phyloP scores from a whole-genome alignment of 2,888 invertebrate genomes.

The Hydraecia micacea region DNA sequence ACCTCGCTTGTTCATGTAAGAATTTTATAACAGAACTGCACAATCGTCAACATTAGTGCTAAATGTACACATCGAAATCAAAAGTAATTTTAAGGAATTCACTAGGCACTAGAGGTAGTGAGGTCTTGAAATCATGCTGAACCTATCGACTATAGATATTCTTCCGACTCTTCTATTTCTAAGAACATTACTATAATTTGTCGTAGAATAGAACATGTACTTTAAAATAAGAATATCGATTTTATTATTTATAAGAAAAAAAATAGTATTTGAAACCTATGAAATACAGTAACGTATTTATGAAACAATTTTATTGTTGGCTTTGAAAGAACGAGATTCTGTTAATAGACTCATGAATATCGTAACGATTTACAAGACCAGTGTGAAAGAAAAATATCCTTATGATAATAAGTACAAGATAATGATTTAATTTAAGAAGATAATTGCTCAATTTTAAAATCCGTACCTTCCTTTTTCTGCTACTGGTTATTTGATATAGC shows the following conservation, averaged over 20 bases:
- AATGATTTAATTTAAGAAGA: slow-evolving; percentile 84
- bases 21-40: slow-evolving; percentile 63
- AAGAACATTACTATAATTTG: slow-evolving; percentile 75
- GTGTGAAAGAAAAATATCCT: slow-evolving; percentile 75
- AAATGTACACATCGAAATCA: slow-evolving; percentile 78
- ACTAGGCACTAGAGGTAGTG: slow-evolving; percentile 65
- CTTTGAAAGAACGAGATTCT: slow-evolving; percentile 63
- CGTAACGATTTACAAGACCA: slow-evolving; percentile 66
- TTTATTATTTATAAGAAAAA: slow-evolving; percentile 86
- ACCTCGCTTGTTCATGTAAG: slow-evolving; percentile 71
- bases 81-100: slow-evolving; percentile 68
- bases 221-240: slow-evolving; percentile 83
- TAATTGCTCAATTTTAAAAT: slow-evolving; percentile 88
- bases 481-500: slow-evolving; percentile 38
- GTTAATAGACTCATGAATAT: slow-evolving; percentile 61
- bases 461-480: slow-evolving; percentile 59
- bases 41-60: slow-evolving; percentile 74
- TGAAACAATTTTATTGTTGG: slow-evolving; percentile 66
- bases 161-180: slow-evolving; percentile 73
- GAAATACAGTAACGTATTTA: slow-evolving; percentile 70
- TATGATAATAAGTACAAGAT: slow-evolving; percentile 86
- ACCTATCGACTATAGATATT: slow-evolving; percentile 70
- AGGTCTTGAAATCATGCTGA: slow-evolving; percentile 71
- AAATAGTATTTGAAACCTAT: slow-evolving; percentile 71
- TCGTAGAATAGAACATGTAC: slow-evolving; percentile 90